Evolutionary conservation across 2,888 invertebrate species (phyloP), one percentile per base, ranked within the genome.

Genomic region (Steinernema scapterisci): DNA sequence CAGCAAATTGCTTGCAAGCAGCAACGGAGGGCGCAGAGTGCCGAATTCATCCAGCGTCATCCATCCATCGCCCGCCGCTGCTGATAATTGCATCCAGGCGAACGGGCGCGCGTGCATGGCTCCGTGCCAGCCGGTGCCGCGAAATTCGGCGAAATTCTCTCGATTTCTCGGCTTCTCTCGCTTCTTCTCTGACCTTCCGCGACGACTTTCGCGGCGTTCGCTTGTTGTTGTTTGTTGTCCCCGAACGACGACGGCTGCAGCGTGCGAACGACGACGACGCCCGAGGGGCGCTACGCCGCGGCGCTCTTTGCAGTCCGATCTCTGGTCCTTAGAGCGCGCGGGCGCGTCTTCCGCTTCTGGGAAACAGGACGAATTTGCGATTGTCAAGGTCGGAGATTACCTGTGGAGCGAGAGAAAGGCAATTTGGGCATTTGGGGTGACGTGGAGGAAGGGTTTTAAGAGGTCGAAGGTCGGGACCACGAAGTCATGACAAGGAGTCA

Each of bases 241-340:
- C 7, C 45, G 45, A 44, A 44, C 45, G 48, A 3, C 48, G 48
- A 7, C 19, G 2, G 48, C 48, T 48, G 48, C 48, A 48, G 48
- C 48, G 48, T 48, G 48, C 48, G 48, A 48, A 19, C 63, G 63
- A 16, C 54, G 54, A n/a, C 27, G 21, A 25, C 31, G 31, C 31
- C 63, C 31, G 63, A 27, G 63, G 63, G 31, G 23, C 16, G 27
- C n/a, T 38, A 9, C 38, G 38, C 27, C 63, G 31, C n/a, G n/a
- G n/a, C 27, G 63, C 63, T 63, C 63, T 63, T 63, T 63, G 63
- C 63, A 63, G 31, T 63, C 31, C 38, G 63, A 63, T 63, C 63
- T 63, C 38, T 63, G 63, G 63, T 63, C 63, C 7, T 9, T 23
- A 48, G 48, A 19, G n/a, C n/a, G 48, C 52, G 19, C 52, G n/a